A percentile compares a stretch with the other conserved stretches of the same genome.
Evolutionary conservation across 2,888 invertebrate species (phyloP).

Genomic region (Idaea aversata): DNA sequence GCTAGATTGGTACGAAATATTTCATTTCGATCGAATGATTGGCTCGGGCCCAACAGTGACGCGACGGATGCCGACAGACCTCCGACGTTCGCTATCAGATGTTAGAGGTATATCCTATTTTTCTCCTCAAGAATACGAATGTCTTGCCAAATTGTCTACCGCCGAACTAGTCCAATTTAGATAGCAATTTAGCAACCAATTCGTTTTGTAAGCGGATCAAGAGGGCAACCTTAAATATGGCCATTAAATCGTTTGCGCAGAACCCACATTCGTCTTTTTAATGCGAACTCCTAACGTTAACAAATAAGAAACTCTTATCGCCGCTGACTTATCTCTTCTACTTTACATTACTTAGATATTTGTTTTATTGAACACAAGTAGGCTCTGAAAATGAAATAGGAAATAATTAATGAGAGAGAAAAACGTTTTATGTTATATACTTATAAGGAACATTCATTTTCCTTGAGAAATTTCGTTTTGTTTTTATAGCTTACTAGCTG

Average conservation of each 20-base stretch:
- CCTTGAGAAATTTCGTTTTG: not conserved
- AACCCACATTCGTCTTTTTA: conserved; percentile 63
- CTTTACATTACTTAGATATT: conserved; percentile 22
- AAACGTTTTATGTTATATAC: not conserved
- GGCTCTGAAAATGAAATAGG: not conserved
- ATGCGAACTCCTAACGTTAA: conserved; percentile 53
- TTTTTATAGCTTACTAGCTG: not conserved
- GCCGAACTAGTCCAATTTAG: conserved; percentile 77
- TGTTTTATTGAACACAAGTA: not conserved
- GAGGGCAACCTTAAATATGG: conserved; percentile 73
- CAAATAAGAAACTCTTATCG: conserved; percentile 54
- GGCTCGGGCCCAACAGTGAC: conserved; percentile 68
- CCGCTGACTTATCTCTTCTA: conserved; percentile 41
- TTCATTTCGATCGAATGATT: conserved; percentile 69
- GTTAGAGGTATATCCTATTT: conserved; percentile 74
- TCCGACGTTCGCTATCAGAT: conserved; percentile 70
- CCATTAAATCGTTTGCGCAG: conserved; percentile 67
- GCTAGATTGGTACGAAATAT: conserved; percentile 62
- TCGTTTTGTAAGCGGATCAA: conserved; percentile 77
- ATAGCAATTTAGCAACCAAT: conserved; percentile 79
- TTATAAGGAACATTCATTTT: not conserved
- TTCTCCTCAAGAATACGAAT: conserved; percentile 78
- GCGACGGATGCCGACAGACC: conserved; percentile 56
- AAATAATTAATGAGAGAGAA: not conserved
- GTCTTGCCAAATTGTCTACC: conserved; percentile 79